phyloP scores from a whole-genome alignment of 2,113 vertebrate species.

The Spizaetus ornatus region DNA sequence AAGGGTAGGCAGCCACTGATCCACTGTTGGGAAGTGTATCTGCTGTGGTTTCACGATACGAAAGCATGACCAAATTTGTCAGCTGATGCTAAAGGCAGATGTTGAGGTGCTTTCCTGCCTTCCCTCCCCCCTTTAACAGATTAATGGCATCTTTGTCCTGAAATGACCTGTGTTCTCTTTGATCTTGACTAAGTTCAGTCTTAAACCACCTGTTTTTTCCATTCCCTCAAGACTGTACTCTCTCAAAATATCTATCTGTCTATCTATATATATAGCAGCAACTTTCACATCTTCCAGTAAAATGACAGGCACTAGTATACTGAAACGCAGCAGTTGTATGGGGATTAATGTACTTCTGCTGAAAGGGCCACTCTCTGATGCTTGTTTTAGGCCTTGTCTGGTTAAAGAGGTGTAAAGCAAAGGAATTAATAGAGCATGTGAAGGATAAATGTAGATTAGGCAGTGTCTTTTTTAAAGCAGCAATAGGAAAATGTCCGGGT shows the following conservation, averaged over 20 bases:
- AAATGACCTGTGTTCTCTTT: constrained; percentile 3
- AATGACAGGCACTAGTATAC: accelerated
- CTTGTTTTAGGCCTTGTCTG: neutral
- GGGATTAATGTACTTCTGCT: neutral
- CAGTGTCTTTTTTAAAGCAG: neutral
- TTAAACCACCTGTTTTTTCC: constrained; percentile 11
- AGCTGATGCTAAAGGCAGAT: neutral
- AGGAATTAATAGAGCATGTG: neutral
- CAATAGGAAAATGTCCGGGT: neutral
- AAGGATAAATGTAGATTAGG: neutral
- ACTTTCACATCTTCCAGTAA: neutral
- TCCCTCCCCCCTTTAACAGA: neutral
- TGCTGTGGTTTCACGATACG: neutral
- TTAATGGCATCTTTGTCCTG: neutral
- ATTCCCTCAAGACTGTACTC: neutral
- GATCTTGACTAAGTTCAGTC: neutral
- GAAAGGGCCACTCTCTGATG: neutral
- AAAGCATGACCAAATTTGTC: neutral
- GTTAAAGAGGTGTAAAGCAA: neutral
- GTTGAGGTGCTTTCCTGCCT: constrained; percentile 23
- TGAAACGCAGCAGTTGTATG: neutral
- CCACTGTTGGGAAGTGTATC: neutral
- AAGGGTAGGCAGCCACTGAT: neutral
- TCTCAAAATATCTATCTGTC: neutral
- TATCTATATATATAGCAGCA: neutral